These are phyloP conservation scores for Tadarida brasiliensis DNA, from an alignment of 2,797 vertebrate genomes.

Conservation along the genomic window DNA sequence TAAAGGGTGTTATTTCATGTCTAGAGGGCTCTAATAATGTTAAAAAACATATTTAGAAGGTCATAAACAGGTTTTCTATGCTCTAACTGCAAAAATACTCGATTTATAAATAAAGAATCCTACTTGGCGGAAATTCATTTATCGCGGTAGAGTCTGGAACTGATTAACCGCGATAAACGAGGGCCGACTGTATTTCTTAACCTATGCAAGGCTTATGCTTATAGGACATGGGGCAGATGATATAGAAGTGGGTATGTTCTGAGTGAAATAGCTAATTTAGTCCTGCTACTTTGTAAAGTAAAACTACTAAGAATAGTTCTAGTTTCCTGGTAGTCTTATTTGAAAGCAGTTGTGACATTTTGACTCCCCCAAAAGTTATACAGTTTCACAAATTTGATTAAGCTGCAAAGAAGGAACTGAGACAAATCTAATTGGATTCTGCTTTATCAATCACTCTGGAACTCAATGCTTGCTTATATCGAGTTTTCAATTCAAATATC, in stretches of 20 bases:
- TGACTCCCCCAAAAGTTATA: not conserved
- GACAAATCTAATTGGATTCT: slow-evolving; percentile 49
- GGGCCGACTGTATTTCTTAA: not conserved
- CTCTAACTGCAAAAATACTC: no score
- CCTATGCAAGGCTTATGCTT: not conserved
- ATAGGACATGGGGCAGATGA: not conserved
- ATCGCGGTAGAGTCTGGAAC: no score
- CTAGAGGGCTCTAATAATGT: no score
- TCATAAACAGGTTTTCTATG: no score
- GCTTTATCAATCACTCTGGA: slow-evolving; percentile 54
- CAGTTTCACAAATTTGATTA: slow-evolving; percentile 53
- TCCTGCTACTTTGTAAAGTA: not conserved
- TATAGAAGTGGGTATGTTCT: not conserved
- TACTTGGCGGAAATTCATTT: no score
- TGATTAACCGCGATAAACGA: no score
- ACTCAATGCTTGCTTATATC: not conserved
- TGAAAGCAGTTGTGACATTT: slow-evolving; percentile 14
- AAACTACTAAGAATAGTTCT: not conserved
- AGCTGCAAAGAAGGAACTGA: not conserved
- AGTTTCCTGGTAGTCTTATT: not conserved
- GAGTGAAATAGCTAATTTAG: not conserved
- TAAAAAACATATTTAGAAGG: no score
- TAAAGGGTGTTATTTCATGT: no score
- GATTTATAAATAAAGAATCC: no score
- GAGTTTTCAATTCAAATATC: slow-evolving; percentile 55